Evolutionary conservation across 2,797 vertebrate species (phyloP).

Genomic region (Onychomys torridus): DNA sequence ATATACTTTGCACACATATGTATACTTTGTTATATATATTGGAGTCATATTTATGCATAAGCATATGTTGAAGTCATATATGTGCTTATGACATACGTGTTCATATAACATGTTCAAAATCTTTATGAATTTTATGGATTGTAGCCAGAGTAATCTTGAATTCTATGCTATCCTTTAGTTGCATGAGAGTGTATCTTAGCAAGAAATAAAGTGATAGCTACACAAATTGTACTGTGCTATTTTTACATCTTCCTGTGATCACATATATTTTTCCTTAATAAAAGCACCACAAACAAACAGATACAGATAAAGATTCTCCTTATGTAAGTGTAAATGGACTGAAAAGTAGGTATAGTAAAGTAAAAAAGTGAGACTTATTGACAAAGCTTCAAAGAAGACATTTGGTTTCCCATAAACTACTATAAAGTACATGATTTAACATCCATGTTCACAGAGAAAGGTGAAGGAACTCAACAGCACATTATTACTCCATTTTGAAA

Average conservation of each 20-base stretch:
- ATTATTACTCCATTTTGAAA: not conserved
- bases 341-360: too few species aligned
- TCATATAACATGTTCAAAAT: not conserved
- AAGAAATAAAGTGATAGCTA: not conserved
- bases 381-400: not conserved
- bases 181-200: not conserved
- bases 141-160: not conserved
- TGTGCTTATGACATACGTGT: not conserved
- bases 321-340: not conserved
- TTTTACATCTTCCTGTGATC: not conserved
- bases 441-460: not conserved
- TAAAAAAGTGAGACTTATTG: not conserved
- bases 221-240: not conserved
- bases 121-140: not conserved
- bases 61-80: not conserved
- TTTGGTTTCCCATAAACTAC: not conserved
- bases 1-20: not conserved
- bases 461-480: not conserved
- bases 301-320: not conserved
- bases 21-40: not conserved
- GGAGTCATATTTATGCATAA: not conserved
- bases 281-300: not conserved
- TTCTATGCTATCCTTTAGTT: not conserved
- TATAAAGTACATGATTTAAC: not conserved
- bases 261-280: not conserved